Evolutionary conservation across 2,797 vertebrate genomes (phyloP), one percentile per base, ranked within the genome.

Genomic region (Gallirallus australis): DNA sequence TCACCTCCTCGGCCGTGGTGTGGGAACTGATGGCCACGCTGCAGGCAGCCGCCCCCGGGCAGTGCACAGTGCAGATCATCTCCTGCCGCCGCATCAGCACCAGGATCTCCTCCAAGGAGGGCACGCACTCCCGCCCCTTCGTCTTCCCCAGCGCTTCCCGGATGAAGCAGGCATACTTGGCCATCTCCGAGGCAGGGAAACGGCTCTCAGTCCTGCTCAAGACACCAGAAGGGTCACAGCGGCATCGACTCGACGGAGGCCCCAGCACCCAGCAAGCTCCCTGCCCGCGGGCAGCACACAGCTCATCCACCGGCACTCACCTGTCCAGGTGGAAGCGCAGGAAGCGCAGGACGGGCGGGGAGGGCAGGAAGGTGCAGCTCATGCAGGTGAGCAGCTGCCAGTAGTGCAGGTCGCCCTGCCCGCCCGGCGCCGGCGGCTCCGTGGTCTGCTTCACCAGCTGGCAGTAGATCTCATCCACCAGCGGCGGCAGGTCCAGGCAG

Each of bases 301-400:
- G 17, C 2, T 5, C 14, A 16, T n/a, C 39, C 1, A 3, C 37
- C 2, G 1, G 45, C 48, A 80, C 98, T 98, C 87, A 98, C 99
- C 99, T 99, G 94, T 99, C 99, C 82, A 99, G 97, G 97, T 99
- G 99, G 96, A 99, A 99, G 86, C 96, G 98, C 93, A 99, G 98
- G 96, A 99, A 99, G 87, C 98, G 98, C 86, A 99, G 98, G 40
- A 99, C 97, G 4, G 96, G 96, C 64, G 97, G 95, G 87, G 99
- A 98, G 7, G 99, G 99, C 94, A 99, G 97, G 97, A 99, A 99
- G 92, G 99, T 99, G 98, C 99, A 99, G 97, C 99, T 99, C 99
- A 99, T 99, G 96, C 99, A 99, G 90, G 99, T 99, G 93, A 99
- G 99, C 21, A 99, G 99, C 98, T 99, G 99, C 99, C 99, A 99